Base-by-base conservation (phyloP, 1,140 invertebrate genomes). In the Drosophila sulfurigaster region DNA sequence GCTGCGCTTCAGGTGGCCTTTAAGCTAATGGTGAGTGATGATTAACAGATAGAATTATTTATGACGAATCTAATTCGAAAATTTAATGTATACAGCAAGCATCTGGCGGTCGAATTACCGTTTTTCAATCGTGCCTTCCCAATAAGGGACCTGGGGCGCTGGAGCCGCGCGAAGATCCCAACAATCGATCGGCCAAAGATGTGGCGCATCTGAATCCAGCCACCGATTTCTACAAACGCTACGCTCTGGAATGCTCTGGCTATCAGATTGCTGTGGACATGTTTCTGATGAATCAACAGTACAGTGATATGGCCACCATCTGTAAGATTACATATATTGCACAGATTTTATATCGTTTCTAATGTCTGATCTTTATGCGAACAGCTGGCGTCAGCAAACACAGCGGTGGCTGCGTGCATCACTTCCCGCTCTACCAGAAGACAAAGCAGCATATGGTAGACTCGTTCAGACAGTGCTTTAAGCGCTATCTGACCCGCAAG, bases 221-320 rank as follows among this genome's bases (percentile, higher is more conserved):
- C 0, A 99, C 97, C 10, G 99, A 99, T 93, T 99, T 99, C 93
- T 99, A 99, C 93, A 99, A 99, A 93, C 96, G 98, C 66, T 93
- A 99, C 41, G 98, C 99, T 5, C 93, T 99, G 5, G 98, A 99
- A 91, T 99, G 98, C 92, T 99, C 98, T 68, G 97, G 96, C 5
- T 98, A 99, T 80, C 99, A 99, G 93, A 96, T 99, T 56, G 97
- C 98, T 30, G 97, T 99, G 15, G 99, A 99, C 93, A 90, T 99
- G 75, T 99, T 99, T 94, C 93, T 99, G 77, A 93, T 99, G 13
- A 99, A 98, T 93, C 96, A 96, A 51, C 97, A 99, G 91, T 99
- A 99, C 93, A 95, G 96, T 65, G 99, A 99, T 94, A 93, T 99
- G 63, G 97, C 98, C 10, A 98, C 98, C 6, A 94, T 99, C 45